Percentiles rank a stretch among this genome's conserved stretches.
Conservation (phyloP, 1,140 invertebrate species). For the Diachasmimorpha longicaudata region DNA sequence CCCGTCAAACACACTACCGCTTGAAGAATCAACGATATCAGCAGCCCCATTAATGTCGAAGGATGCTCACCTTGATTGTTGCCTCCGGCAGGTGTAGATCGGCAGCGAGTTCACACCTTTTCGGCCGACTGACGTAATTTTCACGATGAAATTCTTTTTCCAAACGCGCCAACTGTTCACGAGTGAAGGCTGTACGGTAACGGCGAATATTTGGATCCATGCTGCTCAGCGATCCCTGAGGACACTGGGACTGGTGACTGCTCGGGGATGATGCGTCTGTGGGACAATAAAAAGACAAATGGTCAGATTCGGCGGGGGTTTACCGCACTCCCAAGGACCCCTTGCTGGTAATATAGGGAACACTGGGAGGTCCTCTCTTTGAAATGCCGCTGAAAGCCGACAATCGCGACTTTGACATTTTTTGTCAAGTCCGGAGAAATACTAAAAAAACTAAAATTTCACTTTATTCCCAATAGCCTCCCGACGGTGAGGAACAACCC, state of each 20-base stretch:
- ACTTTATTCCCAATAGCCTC: too few species aligned
- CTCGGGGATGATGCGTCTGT: constrained; percentile 22
- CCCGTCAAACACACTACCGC: constrained; percentile 44
- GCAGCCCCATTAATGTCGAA: background rate
- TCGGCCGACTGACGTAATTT: constrained; percentile 95
- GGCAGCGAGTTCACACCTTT: constrained; percentile 93
- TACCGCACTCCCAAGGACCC: background rate
- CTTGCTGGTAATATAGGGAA: background rate
- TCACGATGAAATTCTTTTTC: constrained; percentile 98
- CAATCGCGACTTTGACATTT: background rate
- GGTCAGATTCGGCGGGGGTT: background rate
- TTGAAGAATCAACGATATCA: background rate
- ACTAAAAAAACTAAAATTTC: too few species aligned
- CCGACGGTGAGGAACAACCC: too few species aligned
- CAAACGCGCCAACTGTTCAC: constrained; percentile 91
- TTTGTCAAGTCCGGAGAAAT: background rate
- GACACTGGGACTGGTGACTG: constrained; percentile 23
- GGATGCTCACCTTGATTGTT: constrained; percentile 89
- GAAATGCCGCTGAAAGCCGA: background rate
- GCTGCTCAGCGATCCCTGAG: constrained; percentile 45
- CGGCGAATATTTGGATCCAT: constrained; percentile 78
- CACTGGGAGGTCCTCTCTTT: background rate
- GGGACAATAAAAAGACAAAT: background rate
- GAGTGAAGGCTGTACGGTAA: constrained; percentile 96
- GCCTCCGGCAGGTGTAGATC: constrained; percentile 94